Base-by-base conservation (phyloP, 1,140 invertebrate genomes). In the Pseudomyrmex pallidus region DNA sequence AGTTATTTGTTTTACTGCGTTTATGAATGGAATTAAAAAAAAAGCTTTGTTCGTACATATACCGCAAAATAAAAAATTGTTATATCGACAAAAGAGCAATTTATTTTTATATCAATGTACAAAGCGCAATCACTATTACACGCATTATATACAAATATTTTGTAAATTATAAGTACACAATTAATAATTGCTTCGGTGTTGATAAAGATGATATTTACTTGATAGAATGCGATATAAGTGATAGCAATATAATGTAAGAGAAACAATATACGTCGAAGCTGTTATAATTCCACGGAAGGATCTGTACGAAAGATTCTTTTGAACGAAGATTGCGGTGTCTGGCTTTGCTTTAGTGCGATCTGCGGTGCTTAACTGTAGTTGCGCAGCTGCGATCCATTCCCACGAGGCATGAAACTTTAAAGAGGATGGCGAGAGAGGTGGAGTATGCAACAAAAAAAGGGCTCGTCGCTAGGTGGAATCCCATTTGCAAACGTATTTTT, bases 371-470 rank as follows among this genome's bases (percentile, higher is more conserved):
- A 90, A 88, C 85, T 82, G 77, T 84, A 85, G 89, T 73, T 74
- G 73, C 89, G 72, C 84, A 70, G 85, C 90, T 83, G 77, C 87
- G 85, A 91, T 74, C 85, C 84, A 88, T 90, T 91, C 85, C 89
- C 89, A 85, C 85, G 83, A 86, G 84, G 83, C 85, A 86, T 90
- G 86, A 91, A 90, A 91, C 88, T 91, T 91, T 90, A 87, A 90
- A 90, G 82, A 88, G 80, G 73, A 63, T 78, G 67, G 66, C 35
- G 59, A 66, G 59, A 57, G 66, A 72, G 63, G 76, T 77, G 57
- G 67, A 84, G 63, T 74, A 57, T 72, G 63, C 66, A 83, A 78
- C 64, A 77, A 87, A 83, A 85, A 85, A 74, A 57, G 50, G 59
- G 74, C 73, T 82, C 72, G 56, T 86, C 61, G 54, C 59, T 44